Percentiles rank a stretch among this genome's conserved stretches.
These are phyloP conservation scores for Drosophila saltans DNA, from an alignment of 1,140 invertebrate genomes.

Conservation along the genomic window DNA sequence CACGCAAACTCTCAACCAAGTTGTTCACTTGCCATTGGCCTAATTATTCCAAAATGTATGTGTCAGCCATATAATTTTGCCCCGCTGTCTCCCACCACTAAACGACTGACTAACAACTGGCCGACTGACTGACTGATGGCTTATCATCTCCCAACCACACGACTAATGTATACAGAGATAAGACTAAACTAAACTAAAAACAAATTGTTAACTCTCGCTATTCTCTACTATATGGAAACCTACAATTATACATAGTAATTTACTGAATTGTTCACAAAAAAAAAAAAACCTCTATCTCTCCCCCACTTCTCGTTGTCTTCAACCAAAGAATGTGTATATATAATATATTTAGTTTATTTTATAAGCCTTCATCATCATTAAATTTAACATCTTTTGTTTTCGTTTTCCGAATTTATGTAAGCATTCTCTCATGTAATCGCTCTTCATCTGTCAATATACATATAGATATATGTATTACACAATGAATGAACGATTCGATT, in stretches of 20 bases:
- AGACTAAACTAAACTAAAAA: constrained; percentile 16
- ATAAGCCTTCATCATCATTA: constrained; percentile 6
- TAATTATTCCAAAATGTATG: constrained; percentile 45
- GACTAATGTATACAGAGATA: constrained; percentile 46
- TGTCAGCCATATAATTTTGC: constrained; percentile 15
- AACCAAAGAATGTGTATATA: background rate
- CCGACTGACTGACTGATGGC: constrained; percentile 31
- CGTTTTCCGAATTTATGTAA: constrained; percentile 5
- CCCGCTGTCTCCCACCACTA: constrained; percentile 1
- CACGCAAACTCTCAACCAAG: constrained; percentile 29
- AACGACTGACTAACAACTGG: constrained; percentile 12
- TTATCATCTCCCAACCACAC: constrained; percentile 45
- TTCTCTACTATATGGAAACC: background rate
- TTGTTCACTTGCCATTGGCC: constrained; percentile 14
- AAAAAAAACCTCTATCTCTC: background rate
- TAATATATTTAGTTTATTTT: background rate
- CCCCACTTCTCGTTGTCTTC: background rate
- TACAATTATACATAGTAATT: constrained; percentile 3
- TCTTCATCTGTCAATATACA: background rate
- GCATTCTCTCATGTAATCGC: background rate
- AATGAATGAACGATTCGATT: background rate
- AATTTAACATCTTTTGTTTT: constrained; percentile 9
- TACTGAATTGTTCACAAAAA: constrained; percentile 10
- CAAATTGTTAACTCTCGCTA: constrained; percentile 36
- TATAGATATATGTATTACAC: background rate